These are phyloP conservation scores for Rhincodon typus DNA, from an alignment of 2,797 vertebrate species.

Conservation along the genomic window DNA sequence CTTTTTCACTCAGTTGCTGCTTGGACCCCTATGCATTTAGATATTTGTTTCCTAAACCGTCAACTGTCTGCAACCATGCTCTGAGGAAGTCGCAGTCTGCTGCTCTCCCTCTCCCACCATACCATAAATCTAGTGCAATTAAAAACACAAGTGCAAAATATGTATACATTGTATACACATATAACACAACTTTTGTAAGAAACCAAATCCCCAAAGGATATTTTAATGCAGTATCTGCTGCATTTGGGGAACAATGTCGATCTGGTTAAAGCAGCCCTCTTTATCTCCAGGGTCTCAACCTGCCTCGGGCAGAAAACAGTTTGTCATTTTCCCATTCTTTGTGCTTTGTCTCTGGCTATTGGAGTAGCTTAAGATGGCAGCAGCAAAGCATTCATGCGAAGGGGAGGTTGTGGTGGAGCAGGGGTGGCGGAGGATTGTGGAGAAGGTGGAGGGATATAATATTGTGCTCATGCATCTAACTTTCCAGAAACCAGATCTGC, in stretches of 20 bases:
- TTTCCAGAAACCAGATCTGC: slow-evolving; percentile 5
- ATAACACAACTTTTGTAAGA: neutral
- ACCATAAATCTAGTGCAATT: neutral
- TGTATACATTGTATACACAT: too few species aligned
- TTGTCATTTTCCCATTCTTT: slow-evolving; percentile 27
- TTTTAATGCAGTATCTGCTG: slow-evolving; percentile 13
- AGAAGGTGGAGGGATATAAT: neutral
- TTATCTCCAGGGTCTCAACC: slow-evolving; percentile 3
- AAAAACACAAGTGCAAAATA: neutral
- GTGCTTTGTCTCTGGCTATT: slow-evolving; percentile 7
- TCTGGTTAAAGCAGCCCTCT: neutral
- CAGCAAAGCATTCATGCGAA: neutral
- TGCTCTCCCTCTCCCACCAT: neutral
- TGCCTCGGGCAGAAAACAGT: neutral
- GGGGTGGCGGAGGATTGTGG: neutral
- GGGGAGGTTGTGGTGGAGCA: neutral
- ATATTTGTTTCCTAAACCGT: neutral
- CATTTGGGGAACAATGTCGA: neutral
- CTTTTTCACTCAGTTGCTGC: neutral
- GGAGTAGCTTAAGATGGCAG: neutral
- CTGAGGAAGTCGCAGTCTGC: neutral
- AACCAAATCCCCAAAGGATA: neutral
- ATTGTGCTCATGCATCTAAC: neutral
- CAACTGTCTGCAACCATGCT: neutral
- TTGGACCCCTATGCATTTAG: neutral